A percentile compares a stretch with the other conserved stretches of the same genome.
Evolutionary conservation across 1,140 invertebrate genomes (phyloP).

Genomic region (Bombus cullumanus): DNA sequence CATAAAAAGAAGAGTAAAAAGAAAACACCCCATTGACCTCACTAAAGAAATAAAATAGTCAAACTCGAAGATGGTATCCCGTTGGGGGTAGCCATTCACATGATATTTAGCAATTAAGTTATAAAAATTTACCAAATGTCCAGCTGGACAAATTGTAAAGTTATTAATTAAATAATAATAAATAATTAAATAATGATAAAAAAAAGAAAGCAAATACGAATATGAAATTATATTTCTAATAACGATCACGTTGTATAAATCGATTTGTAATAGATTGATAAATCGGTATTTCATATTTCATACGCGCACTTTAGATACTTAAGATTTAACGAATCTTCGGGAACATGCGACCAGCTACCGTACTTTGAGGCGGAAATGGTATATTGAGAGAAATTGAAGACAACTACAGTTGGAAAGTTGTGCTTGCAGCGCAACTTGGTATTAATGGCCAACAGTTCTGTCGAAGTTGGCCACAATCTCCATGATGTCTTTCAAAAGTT

Average conservation of each 20-base stretch:
- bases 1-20: too few relatives aligned
- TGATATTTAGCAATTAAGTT: too few relatives aligned
- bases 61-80: too few relatives aligned
- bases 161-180: too few relatives aligned
- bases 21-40: too few relatives aligned
- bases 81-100: too few relatives aligned
- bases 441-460: constrained; percentile 31
- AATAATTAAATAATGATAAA: too few relatives aligned
- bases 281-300: not conserved
- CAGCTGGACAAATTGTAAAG: too few relatives aligned
- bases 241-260: not conserved
- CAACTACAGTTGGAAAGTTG: constrained; percentile 19
- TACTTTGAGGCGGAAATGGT: constrained; percentile 3
- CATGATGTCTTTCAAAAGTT: constrained; percentile 22
- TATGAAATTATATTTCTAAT: not conserved
- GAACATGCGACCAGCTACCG: not conserved
- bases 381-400: not conserved
- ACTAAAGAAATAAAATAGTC: too few relatives aligned
- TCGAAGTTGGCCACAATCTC: constrained; percentile 5
- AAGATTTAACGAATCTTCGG: not conserved
- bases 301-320: not conserved
- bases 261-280: not conserved
- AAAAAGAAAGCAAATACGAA: not conserved
- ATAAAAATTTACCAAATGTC: too few relatives aligned
- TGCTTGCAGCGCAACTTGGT: constrained; percentile 18